Conservation (phyloP, 2,113 vertebrate species). For the Arizona elegans region DNA sequence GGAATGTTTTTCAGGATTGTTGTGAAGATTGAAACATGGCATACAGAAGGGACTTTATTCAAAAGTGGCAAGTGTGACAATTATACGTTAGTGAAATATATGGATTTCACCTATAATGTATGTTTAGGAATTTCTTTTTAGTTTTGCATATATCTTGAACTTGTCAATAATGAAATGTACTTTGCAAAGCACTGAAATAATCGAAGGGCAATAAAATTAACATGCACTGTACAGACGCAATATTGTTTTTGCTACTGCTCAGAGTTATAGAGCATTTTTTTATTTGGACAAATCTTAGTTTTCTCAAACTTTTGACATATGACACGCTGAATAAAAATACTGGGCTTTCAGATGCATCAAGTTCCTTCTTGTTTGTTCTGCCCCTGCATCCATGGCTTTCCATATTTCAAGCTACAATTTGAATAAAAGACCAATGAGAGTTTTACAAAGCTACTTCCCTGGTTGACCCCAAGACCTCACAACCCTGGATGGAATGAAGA, state of each 20-base stretch:
- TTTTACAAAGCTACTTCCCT: background rate
- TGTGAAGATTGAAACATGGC: background rate
- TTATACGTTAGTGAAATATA: background rate
- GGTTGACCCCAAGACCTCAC: background rate
- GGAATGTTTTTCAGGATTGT: background rate
- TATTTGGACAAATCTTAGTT: conserved; percentile 35
- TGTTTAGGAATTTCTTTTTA: conserved; percentile 22
- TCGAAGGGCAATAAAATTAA: conserved; percentile 57
- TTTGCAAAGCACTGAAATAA: conserved; percentile 60
- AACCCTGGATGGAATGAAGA: background rate
- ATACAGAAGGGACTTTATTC: background rate
- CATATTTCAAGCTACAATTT: background rate
- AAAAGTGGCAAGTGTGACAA: background rate
- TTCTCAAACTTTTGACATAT: conserved; percentile 54
- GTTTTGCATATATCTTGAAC: conserved; percentile 30
- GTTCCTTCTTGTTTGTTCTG: background rate
- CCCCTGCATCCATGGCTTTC: background rate
- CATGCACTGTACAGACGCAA: conserved; percentile 38
- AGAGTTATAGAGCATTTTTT: conserved; percentile 65
- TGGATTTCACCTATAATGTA: background rate
- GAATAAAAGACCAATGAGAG: background rate
- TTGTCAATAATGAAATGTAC: conserved; percentile 60
- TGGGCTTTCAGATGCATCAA: conserved; percentile 6
- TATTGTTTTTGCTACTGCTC: conserved; percentile 41
- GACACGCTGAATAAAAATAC: conserved; percentile 49